phyloP scores from a whole-genome alignment of 2,888 invertebrate genomes.

The Tetragonula carbonaria region DNA sequence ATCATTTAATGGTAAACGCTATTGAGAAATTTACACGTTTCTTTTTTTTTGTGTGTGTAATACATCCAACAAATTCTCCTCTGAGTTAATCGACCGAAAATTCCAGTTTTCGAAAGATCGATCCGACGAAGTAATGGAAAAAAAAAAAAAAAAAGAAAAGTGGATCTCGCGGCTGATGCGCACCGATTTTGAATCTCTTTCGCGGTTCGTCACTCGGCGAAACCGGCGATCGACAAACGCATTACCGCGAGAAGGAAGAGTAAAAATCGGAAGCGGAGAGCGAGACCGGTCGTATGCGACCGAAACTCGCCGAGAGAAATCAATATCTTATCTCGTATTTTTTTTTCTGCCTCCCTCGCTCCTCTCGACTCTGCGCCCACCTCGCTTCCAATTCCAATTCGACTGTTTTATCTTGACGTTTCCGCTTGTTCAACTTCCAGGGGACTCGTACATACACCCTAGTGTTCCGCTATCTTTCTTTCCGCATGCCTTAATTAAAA shows the following conservation, averaged over 20 bases:
- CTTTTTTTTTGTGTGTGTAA: too few relatives aligned
- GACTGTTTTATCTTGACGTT: constrained; percentile 33
- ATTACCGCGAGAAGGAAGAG: constrained; percentile 18
- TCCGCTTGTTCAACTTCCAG: constrained; percentile 20
- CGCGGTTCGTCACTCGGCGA: constrained; percentile 12
- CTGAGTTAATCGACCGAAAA: not conserved
- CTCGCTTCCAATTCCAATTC: not conserved
- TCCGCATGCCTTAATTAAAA: constrained; percentile 49
- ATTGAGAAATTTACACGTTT: too few relatives aligned
- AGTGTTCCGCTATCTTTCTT: constrained; percentile 11
- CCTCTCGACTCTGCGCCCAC: not conserved
- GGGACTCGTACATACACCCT: not conserved
- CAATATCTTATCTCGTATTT: constrained; percentile 45
- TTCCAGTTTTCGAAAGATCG: not conserved
- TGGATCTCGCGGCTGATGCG: not conserved
- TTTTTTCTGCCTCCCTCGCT: not conserved
- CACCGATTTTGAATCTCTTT: not conserved
- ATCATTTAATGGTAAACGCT: too few relatives aligned
- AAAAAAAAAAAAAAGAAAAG: not conserved
- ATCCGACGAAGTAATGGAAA: not conserved
- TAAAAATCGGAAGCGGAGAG: not conserved
- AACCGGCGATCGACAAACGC: constrained; percentile 25
- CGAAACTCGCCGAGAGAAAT: constrained; percentile 27
- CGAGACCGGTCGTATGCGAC: not conserved
- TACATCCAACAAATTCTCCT: too few relatives aligned